Evolutionary conservation across 1,140 invertebrate genomes (phyloP), one percentile per base, ranked within the genome.

Genomic region (Campodea augens): DNA sequence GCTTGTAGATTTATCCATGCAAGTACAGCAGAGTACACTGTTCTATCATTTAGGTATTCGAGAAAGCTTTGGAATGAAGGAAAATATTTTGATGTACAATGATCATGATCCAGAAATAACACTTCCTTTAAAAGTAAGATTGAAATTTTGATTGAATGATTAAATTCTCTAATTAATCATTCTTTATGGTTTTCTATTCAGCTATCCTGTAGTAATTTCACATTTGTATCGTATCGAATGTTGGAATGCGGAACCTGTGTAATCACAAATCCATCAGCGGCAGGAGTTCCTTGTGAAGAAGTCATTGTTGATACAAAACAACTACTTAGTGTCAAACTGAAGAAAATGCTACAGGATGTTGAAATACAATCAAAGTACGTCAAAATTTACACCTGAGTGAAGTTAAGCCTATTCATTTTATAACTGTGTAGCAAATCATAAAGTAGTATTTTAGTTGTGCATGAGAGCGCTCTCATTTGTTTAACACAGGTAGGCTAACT

Each of bases 61-160:
- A 44, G 93, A 98, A 63, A 96, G 89, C 61, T 97, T 98, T 70
- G 84, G 84, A 38, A 98, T 98, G 91, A 93, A 89, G 58, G 85
- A 95, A 59, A 98, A 97, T 65, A 89, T 98, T 47, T 62, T 98
- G 12, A 70, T 96, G 2, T 90, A 81, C 57, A 89, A 93, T 70
- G 90, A 96, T 67, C 70, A 72, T 50, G 81, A 92, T 62, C 72
- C 78, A 2, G 85, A 92, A 64, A 73, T 81, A 47, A 89, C 88
- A 19, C 60, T 89, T 44, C 69, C 81, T 49, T 65, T 90, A 25
- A 89, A 86, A 71, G 83, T 89, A 69, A 58, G 49, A 55, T 19
- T 44, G 29, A 45, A n/a, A n/a, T n/a, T 45, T 25, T 20, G 18
- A 23, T 21, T 24, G 18, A 21, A 32, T 7, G 27, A 7, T 32